Conservation (phyloP, 2,888 invertebrate species). For the Prosopocoilus inquinatus region DNA sequence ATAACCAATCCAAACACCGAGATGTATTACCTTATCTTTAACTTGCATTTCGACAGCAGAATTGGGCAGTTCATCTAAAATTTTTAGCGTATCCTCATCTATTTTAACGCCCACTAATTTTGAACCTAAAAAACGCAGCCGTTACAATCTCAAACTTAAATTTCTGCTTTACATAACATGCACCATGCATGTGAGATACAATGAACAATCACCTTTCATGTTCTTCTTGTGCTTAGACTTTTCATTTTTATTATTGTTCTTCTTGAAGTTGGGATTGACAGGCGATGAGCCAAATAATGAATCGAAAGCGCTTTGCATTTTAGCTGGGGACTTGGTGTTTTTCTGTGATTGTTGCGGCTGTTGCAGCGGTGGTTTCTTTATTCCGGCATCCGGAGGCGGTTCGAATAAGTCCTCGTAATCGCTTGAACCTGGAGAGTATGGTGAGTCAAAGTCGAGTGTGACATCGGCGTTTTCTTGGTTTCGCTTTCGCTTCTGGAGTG, state of each 20-base stretch:
- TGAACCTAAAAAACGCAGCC: conserved; percentile 51
- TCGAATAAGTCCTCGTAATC: conserved; percentile 86
- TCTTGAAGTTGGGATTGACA: conserved; percentile 35
- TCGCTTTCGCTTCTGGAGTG: conserved; percentile 33
- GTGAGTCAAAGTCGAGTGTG: conserved; percentile 76
- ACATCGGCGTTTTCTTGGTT: conserved; percentile 46
- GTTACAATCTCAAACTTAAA: conserved; percentile 5
- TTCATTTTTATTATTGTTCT: conserved; percentile 43
- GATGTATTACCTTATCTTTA: conserved; percentile 75
- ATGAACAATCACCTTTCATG: conserved; percentile 43
- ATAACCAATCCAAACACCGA: too few species aligned
- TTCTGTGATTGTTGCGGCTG: conserved; percentile 14
- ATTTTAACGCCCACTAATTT: conserved; percentile 70
- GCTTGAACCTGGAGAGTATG: conserved; percentile 86
- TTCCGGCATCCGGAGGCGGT: conserved; percentile 59
- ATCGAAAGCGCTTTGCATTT: conserved; percentile 59
- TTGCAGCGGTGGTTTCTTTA: conserved; percentile 29
- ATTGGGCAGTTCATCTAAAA: conserved; percentile 85
- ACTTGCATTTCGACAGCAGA: conserved; percentile 93
- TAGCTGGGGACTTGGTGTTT: conserved; percentile 10
- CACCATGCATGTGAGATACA: background rate
- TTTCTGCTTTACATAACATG: background rate
- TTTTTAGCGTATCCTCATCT: conserved; percentile 78
- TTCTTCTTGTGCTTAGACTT: conserved; percentile 25
- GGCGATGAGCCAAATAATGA: conserved; percentile 62